Percentiles rank a stretch among this genome's conserved stretches.
Evolutionary conservation across 2,797 vertebrate genomes (phyloP).

Genomic region (Carcharodon carcharias): DNA sequence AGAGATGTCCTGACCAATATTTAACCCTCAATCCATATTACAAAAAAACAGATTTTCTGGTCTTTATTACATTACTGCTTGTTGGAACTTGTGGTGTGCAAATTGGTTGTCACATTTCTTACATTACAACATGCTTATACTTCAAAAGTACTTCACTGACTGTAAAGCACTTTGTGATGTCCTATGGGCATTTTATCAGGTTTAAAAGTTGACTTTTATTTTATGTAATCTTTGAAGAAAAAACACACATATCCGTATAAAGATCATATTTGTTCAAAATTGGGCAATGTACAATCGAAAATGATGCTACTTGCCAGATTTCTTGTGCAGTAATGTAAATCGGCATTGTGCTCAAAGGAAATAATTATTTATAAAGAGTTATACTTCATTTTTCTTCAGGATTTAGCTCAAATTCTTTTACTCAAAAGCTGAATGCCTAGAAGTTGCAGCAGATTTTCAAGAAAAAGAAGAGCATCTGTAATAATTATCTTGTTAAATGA

Average conservation of each 20-base stretch:
- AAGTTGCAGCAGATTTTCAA: not conserved
- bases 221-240: not conserved
- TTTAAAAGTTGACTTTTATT: not conserved
- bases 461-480: not conserved
- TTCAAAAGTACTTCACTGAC: too few species aligned
- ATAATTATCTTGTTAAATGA: not conserved
- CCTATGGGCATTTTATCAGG: not conserved
- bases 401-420: conserved; percentile 4
- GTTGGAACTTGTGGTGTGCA: too few species aligned
- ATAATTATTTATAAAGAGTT: not conserved
- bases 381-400: not conserved
- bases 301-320: not conserved
- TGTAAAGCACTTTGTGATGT: too few species aligned
- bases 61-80: too few species aligned
- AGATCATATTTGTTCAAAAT: not conserved
- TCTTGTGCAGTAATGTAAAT: not conserved
- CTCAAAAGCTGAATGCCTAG: not conserved
- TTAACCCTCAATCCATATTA: too few species aligned
- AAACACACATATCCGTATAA: not conserved
- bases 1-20: too few species aligned
- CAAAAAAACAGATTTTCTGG: too few species aligned
- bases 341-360: not conserved
- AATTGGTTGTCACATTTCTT: too few species aligned
- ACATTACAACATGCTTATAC: too few species aligned
- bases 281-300: not conserved